phyloP scores from a whole-genome alignment of 2,888 invertebrate genomes.

The Phymatocera aterrima region DNA sequence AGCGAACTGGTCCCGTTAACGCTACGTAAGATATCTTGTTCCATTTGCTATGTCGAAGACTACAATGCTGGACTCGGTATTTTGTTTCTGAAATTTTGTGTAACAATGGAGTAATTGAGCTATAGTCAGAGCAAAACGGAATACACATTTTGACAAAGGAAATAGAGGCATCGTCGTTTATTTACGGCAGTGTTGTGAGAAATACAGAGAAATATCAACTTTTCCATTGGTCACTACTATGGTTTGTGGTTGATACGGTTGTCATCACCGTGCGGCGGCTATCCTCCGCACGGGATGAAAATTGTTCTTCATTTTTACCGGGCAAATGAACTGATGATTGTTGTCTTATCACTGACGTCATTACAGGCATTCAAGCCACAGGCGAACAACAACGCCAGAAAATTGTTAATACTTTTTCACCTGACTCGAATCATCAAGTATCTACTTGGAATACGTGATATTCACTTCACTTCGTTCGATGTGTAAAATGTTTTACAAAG shows the following conservation, averaged over 20 bases:
- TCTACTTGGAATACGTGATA: background rate
- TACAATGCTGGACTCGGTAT: background rate
- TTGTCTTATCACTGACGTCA: background rate
- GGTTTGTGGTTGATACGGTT: background rate
- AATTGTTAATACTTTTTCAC: constrained; percentile 7
- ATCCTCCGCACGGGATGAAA: background rate
- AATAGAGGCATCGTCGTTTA: background rate
- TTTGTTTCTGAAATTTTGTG: background rate
- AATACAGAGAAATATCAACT: background rate
- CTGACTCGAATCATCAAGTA: constrained; percentile 16
- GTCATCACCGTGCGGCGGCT: background rate
- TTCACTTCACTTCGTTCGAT: constrained; percentile 1
- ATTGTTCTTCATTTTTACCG: background rate
- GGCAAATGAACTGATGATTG: background rate
- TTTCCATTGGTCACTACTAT: background rate
- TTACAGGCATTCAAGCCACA: no score
- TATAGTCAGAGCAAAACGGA: background rate
- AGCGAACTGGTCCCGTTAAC: background rate
- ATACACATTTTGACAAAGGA: background rate
- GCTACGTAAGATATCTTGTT: no score
- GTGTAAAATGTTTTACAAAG: background rate
- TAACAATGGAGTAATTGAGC: background rate
- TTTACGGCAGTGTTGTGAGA: background rate
- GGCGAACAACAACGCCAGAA: background rate
- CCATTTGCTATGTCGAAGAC: no score